Base-by-base conservation (phyloP, 2,888 invertebrate genomes). In the Oscheius onirici region DNA sequence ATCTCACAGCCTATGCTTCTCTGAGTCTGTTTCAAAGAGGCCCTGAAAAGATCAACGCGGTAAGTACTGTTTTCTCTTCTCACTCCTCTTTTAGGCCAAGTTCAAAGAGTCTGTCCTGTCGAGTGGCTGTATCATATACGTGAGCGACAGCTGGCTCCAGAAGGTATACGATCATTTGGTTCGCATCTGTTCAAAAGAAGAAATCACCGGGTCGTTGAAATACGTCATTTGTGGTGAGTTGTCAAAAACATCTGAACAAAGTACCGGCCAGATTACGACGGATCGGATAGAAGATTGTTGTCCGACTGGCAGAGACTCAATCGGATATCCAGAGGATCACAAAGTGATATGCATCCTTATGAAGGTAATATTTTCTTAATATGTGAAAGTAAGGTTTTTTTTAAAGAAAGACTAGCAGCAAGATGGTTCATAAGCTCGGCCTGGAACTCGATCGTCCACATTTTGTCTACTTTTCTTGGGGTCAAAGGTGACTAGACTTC, bases 141-240 rank as follows among this genome's bases (percentile, higher is more conserved):
- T 96, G 11, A 95, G 95, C 0, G 94, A 94, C 0, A 93, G 94
- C 0, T 97, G 96, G 96, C 91, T 97, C 2, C 92, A 94, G 43
- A 95, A 96, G 86, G 90, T 97, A 8, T 97, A 95, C 87, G 94
- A 94, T 24, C 60, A 67, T 24, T 28, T 68, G 10, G n/a, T 46
- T 15, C 41, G 22, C n/a, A 57, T 26, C n/a, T 44, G 57, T 24
- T 34, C 57, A 13, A 46, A 68, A 24, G 24, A 10, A 10, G 26
- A 15, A 11, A 68, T 68, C 8, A 55, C 17, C 6, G 66, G 71
- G 15, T 17, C 57, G 1, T 51, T 68, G 2, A 68, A 24, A 22
- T 55, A 68, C 15, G 72, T 68, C 10, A 61, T 72, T 51, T 51
- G 17, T 11, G 71, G 71, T 66, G 24, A 3, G 34, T n/a, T 8